phyloP scores from a whole-genome alignment of 2,888 invertebrate species.

The Kryphioiulus occultus region DNA sequence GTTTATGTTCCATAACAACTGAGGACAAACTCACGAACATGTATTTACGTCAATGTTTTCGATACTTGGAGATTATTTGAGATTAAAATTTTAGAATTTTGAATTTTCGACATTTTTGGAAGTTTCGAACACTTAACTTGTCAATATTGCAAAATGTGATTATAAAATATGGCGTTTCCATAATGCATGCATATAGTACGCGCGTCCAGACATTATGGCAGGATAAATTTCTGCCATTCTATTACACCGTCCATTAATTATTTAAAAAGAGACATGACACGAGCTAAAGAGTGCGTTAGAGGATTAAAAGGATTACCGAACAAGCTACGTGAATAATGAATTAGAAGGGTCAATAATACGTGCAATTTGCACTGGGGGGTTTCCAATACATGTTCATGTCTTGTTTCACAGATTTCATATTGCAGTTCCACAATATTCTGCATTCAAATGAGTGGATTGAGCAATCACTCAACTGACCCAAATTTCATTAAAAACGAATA shows the following conservation, averaged over 20 bases:
- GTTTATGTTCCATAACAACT: too few species aligned
- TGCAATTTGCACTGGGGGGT: neutral
- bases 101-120: neutral
- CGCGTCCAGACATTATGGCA: neutral
- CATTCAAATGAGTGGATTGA: neutral
- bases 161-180: neutral
- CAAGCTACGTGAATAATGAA: slow-evolving; percentile 2
- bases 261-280: slow-evolving; percentile 27
- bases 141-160: neutral
- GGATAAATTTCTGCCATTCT: neutral
- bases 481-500: neutral
- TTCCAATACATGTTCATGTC: neutral
- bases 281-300: slow-evolving; percentile 2
- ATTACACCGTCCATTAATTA: neutral
- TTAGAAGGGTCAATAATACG: neutral
- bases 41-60: too few species aligned
- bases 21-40: too few species aligned
- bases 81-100: too few species aligned
- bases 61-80: too few species aligned
- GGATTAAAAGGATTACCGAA: slow-evolving; percentile 7
- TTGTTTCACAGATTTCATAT: neutral
- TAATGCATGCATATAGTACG: neutral
- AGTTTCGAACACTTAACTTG: neutral
- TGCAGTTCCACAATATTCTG: neutral
- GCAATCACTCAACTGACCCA: neutral